phyloP scores from a whole-genome alignment of 1,140 invertebrate genomes.

The Temnothorax nylanderi region DNA sequence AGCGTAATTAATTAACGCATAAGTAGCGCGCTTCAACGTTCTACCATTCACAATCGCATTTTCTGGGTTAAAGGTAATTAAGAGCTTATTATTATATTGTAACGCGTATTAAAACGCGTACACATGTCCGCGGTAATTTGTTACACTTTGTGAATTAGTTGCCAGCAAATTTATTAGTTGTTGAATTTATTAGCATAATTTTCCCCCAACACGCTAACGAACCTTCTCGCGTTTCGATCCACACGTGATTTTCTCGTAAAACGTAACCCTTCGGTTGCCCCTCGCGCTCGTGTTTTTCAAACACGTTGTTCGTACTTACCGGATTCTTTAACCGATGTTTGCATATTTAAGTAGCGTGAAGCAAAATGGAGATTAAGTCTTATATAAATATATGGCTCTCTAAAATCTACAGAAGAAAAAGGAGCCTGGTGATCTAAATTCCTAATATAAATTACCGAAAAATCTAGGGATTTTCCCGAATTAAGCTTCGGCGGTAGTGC shows the following conservation, averaged over 20 bases:
- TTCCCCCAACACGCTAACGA: conserved; percentile 32
- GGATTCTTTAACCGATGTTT: conserved; percentile 36
- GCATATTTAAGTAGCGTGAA: conserved; percentile 48
- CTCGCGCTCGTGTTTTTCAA: conserved; percentile 12
- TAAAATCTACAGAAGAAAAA: neutral
- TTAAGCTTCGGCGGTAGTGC: neutral
- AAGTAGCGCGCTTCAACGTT: neutral
- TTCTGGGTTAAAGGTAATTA: conserved; percentile 54
- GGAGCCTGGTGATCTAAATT: neutral
- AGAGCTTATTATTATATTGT: conserved; percentile 54
- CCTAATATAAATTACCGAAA: conserved; percentile 14
- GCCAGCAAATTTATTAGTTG: conserved; percentile 56
- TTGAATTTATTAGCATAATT: conserved; percentile 59
- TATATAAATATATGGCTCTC: neutral
- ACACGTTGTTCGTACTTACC: neutral
- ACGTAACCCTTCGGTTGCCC: neutral
- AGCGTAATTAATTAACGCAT: conserved; percentile 40
- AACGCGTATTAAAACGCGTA: conserved; percentile 46
- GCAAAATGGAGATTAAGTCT: neutral
- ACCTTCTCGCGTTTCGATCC: conserved; percentile 37
- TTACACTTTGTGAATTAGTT: conserved; percentile 51
- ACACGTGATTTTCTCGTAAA: conserved; percentile 49
- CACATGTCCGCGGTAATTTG: conserved; percentile 25
- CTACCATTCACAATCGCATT: conserved; percentile 16
- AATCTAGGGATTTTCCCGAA: neutral